Conservation (phyloP, 2,797 vertebrate species). For the Hemibagrus guttatus region DNA sequence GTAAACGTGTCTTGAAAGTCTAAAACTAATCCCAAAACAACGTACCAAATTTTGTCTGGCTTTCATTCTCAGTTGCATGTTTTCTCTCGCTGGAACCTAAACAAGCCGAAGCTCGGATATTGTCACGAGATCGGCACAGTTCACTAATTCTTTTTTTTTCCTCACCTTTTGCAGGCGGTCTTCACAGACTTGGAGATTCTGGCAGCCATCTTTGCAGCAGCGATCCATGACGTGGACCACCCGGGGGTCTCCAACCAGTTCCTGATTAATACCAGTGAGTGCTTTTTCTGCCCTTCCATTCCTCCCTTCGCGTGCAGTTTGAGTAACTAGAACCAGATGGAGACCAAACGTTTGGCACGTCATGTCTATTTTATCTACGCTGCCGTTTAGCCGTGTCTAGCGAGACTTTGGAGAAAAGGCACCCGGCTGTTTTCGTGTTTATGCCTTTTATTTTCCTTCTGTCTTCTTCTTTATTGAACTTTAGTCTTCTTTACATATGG, state of each 20-base stretch:
- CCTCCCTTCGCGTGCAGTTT: slow-evolving; percentile 25
- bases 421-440: slow-evolving; percentile 3
- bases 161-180: slow-evolving; percentile 80
- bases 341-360: slow-evolving; percentile 14
- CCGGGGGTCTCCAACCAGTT: slow-evolving; percentile 99
- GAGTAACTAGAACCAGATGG: slow-evolving; percentile 46
- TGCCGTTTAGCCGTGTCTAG: background rate
- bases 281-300: slow-evolving; percentile 15
- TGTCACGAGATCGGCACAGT: background rate
- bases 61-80: slow-evolving; percentile 17
- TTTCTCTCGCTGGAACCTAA: slow-evolving; percentile 9
- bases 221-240: slow-evolving; percentile 98
- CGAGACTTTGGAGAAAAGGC: background rate
- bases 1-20: slow-evolving; percentile 4
- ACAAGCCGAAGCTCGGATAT: slow-evolving; percentile 18
- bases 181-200: slow-evolving; percentile 98
- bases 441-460: background rate
- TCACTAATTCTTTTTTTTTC: slow-evolving; percentile 22
- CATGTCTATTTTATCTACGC: slow-evolving; percentile 19
- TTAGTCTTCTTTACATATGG: background rate
- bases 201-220: slow-evolving; percentile 95
- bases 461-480: background rate
- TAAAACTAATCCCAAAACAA: slow-evolving; percentile 29
- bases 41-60: slow-evolving; percentile 31
- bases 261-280: slow-evolving; percentile 99